A percentile compares a stretch with the other conserved stretches of the same genome.
Conservation (phyloP, 2,113 vertebrate genomes). For the Macquaria ambigua region DNA sequence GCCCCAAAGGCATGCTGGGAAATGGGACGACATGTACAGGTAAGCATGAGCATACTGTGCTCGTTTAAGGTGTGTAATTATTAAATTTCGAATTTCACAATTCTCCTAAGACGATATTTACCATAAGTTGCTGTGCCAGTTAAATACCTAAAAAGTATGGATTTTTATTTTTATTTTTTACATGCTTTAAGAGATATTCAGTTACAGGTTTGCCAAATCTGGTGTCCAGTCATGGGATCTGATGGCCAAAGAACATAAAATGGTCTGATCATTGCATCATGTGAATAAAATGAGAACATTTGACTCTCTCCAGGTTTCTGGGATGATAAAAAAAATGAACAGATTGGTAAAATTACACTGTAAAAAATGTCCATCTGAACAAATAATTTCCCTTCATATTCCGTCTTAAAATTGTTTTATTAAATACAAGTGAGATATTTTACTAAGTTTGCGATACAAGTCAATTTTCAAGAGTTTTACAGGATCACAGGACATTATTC, state of each 20-base stretch:
- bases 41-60: slow-evolving; percentile 51
- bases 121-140: not conserved
- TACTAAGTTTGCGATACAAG: not conserved
- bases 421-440: not conserved
- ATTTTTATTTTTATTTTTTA: not conserved
- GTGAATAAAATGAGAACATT: not conserved
- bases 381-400: not conserved
- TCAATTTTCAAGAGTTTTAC: not conserved
- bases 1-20: slow-evolving; percentile 80
- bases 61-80: not conserved
- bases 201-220: not conserved
- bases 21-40: slow-evolving; percentile 79
- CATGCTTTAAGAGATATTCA: not conserved
- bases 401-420: not conserved
- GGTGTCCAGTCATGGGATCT: slow-evolving; percentile 9
- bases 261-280: not conserved
- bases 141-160: not conserved
- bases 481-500: not conserved
- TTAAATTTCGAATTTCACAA: not conserved
- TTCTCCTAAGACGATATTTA: not conserved
- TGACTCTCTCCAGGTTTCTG: not conserved
- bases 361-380: not conserved
- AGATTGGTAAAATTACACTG: not conserved
- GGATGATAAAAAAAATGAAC: not conserved
- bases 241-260: not conserved